These are phyloP conservation scores for Cheilosia impressa DNA, from an alignment of 2,888 invertebrate genomes.

Conservation along the genomic window DNA sequence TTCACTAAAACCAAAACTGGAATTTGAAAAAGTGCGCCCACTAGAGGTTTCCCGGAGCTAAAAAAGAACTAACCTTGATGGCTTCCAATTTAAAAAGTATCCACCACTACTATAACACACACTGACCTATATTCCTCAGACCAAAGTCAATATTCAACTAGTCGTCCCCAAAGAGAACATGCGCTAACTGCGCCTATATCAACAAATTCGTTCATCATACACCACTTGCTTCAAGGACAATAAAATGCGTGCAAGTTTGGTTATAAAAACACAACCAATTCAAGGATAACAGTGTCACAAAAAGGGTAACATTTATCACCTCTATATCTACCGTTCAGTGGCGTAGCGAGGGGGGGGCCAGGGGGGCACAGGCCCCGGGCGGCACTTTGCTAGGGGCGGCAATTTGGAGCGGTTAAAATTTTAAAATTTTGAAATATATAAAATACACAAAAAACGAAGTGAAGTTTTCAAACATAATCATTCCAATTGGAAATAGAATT, in stretches of 20 bases:
- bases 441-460: no score
- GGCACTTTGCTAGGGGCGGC: no score
- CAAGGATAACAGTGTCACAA: not conserved
- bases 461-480: no score
- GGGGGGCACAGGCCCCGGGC: no score
- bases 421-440: no score
- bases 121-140: not conserved
- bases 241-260: not conserved
- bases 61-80: not conserved
- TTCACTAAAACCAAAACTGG: no score
- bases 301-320: no score
- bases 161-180: not conserved
- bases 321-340: no score
- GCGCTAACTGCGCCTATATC: not conserved
- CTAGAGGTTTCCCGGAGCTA: not conserved
- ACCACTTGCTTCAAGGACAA: slow-evolving; percentile 8
- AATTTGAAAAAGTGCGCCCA: no score
- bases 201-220: not conserved
- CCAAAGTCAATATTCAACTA: slow-evolving; percentile 3
- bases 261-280: not conserved
- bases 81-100: not conserved
- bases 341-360: no score
- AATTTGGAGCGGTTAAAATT: no score
- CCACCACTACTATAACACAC: not conserved
- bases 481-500: no score